Evolutionary conservation across 1,140 invertebrate genomes (phyloP).

Genomic region (Pollicipes pollicipes): DNA sequence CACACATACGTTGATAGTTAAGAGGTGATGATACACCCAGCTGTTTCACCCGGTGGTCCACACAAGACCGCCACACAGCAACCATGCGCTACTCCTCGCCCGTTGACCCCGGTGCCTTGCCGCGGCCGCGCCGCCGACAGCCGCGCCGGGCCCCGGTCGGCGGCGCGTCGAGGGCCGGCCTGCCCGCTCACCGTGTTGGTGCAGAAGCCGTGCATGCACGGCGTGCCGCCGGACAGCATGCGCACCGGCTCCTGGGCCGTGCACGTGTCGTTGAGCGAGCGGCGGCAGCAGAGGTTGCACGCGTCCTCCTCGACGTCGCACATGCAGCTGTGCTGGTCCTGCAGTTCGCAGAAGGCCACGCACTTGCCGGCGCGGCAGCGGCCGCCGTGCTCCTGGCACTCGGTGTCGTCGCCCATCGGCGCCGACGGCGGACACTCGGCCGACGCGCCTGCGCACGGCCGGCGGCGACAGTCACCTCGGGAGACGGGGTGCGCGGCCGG

Average conservation of each 20-base stretch:
- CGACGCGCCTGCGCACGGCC: conserved; percentile 50
- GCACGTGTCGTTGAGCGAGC: conserved; percentile 76
- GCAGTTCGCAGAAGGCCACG: conserved; percentile 80
- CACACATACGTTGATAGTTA: background rate
- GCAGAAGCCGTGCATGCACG: conserved; percentile 89
- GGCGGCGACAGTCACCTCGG: too few species aligned
- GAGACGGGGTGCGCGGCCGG: too few species aligned
- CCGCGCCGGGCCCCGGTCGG: too few species aligned
- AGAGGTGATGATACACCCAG: background rate
- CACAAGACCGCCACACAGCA: too few species aligned
- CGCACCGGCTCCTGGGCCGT: conserved; percentile 55
- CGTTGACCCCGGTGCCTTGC: too few species aligned
- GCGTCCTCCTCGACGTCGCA: conserved; percentile 72
- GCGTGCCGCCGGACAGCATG: conserved; percentile 67
- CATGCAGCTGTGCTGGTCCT: conserved; percentile 80
- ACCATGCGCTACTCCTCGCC: too few species aligned
- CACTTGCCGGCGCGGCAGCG: conserved; percentile 69
- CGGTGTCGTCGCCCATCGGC: conserved; percentile 67
- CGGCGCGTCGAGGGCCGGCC: too few species aligned
- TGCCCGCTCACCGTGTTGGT: conserved; percentile 38
- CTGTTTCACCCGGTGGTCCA: background rate
- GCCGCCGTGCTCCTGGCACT: conserved; percentile 73
- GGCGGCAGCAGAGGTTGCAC: conserved; percentile 75
- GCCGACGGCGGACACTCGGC: conserved; percentile 58
- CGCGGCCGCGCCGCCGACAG: too few species aligned